Conservation (phyloP, 1,140 invertebrate genomes). For the Drosophila pectinifera region DNA sequence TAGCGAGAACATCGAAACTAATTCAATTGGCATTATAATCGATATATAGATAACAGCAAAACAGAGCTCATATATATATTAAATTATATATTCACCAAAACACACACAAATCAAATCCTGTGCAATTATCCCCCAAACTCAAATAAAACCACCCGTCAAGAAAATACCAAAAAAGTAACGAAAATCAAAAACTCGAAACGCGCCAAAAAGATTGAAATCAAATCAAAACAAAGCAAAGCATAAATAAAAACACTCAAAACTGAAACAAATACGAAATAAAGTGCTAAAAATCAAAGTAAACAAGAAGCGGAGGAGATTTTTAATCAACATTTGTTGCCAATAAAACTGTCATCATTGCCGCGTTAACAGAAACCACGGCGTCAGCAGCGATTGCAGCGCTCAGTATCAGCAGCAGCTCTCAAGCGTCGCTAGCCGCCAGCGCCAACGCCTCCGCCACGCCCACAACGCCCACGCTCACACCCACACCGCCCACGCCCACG, state of each 20-base stretch:
- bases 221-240: constrained; percentile 16
- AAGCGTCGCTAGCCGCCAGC: constrained; percentile 71
- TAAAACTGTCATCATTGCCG: constrained; percentile 84
- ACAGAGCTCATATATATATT: constrained; percentile 30
- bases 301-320: constrained; percentile 56
- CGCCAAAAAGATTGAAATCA: constrained; percentile 16
- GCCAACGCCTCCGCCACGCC: constrained; percentile 34
- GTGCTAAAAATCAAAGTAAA: constrained; percentile 25
- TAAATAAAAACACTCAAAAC: constrained; percentile 2
- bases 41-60: constrained; percentile 39
- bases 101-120: constrained; percentile 46
- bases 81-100: constrained; percentile 34
- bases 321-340: constrained; percentile 81
- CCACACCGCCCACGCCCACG: constrained; percentile 40
- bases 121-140: constrained; percentile 47
- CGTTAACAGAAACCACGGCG: constrained; percentile 83
- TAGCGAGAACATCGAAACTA: constrained; percentile 31
- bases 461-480: constrained; percentile 23
- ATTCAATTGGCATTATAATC: constrained; percentile 61
- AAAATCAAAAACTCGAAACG: constrained; percentile 31
- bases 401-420: constrained; percentile 83
- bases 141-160: constrained; percentile 44
- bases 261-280: constrained; percentile 14
- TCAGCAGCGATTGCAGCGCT: constrained; percentile 83
- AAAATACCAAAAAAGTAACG: constrained; percentile 69